These are phyloP conservation scores for Sebastes flavidus DNA, from an alignment of 2,797 vertebrate species.

Conservation along the genomic window DNA sequence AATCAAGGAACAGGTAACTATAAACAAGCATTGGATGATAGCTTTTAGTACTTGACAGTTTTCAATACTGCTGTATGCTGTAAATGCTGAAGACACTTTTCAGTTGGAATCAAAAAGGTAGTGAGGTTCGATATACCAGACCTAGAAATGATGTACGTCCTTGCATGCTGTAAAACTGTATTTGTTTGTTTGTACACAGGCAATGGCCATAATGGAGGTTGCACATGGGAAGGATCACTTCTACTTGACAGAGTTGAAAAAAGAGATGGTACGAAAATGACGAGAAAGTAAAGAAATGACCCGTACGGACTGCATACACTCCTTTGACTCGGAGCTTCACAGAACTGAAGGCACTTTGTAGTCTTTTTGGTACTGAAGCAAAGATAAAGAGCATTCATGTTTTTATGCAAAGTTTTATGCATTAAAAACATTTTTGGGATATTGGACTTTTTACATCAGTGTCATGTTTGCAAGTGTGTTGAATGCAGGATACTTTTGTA, in stretches of 20 bases:
- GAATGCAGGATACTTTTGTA: constrained; percentile 35
- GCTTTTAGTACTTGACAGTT: background rate
- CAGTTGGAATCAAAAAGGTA: background rate
- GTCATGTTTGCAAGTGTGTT: background rate
- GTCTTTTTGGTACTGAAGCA: constrained; percentile 5
- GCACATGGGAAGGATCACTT: constrained; percentile 93
- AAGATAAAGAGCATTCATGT: background rate
- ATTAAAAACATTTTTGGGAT: background rate
- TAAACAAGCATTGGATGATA: background rate
- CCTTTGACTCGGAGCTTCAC: constrained; percentile 1
- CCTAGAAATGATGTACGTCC: background rate
- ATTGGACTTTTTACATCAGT: background rate
- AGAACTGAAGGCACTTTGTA: constrained; percentile 28
- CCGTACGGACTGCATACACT: constrained; percentile 20
- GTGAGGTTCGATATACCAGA: background rate
- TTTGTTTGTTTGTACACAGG: constrained; percentile 78
- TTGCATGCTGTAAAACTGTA: background rate
- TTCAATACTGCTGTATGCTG: background rate
- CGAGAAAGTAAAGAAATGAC: constrained; percentile 2
- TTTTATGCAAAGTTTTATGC: constrained; percentile 2
- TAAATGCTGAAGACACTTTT: background rate
- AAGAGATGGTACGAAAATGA: constrained; percentile 86
- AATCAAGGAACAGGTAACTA: background rate
- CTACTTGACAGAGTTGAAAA: constrained; percentile 89
- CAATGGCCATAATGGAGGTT: constrained; percentile 94